Percentiles rank a stretch among this genome's conserved stretches.
Evolutionary conservation across 2,888 invertebrate species (phyloP).

Genomic region (Plagiodera versicolora): DNA sequence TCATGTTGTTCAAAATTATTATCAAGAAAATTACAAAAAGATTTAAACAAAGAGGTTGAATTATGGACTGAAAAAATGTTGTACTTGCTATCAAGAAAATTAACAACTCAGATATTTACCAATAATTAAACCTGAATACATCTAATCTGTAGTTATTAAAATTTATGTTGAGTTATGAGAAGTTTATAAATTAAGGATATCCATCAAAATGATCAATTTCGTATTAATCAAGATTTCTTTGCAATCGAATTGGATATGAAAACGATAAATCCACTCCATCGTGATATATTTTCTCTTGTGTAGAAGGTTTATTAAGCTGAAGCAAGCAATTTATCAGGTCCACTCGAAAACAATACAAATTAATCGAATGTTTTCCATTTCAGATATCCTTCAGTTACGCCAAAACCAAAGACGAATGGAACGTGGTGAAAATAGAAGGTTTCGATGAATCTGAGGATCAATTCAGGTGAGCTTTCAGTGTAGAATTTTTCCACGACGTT

Average conservation of each 20-base stretch:
- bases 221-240: not conserved
- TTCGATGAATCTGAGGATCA: slow-evolving; percentile 80
- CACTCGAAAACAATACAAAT: not conserved
- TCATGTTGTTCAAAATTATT: no score
- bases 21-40: no score
- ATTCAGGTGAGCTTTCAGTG: slow-evolving; percentile 65
- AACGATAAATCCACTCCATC: slow-evolving; percentile 23
- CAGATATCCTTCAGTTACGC: slow-evolving; percentile 87
- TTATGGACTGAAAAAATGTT: no score
- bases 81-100: no score
- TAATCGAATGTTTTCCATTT: slow-evolving; percentile 38
- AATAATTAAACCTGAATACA: no score
- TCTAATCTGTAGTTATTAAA: no score
- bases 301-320: slow-evolving; percentile 18
- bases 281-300: no score
- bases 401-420: slow-evolving; percentile 78
- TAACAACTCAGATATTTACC: no score
- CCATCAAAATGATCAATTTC: no score
- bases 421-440: slow-evolving; percentile 82
- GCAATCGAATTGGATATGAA: not conserved
- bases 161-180: no score
- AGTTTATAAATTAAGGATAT: no score
- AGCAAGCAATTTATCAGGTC: not conserved
- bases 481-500: not conserved
- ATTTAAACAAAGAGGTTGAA: no score